Evolutionary conservation across 2,797 vertebrate species (phyloP).

Genomic region (Iguana delicatissima): DNA sequence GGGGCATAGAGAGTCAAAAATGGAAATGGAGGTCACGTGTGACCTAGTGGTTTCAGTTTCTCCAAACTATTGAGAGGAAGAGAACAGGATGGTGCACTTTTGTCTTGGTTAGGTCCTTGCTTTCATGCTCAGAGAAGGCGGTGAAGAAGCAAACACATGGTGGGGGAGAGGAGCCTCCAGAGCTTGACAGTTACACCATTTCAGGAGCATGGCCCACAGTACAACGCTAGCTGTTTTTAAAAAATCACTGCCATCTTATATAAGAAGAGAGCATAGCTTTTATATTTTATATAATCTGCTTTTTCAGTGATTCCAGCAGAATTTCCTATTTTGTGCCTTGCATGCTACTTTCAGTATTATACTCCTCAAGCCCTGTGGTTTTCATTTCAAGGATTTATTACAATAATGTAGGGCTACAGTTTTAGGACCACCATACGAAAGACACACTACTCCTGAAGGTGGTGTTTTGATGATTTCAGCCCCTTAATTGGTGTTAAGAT

Average conservation of each 20-base stretch:
- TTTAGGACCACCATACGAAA: background rate
- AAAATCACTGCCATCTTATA: background rate
- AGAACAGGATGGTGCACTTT: background rate
- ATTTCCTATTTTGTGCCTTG: background rate
- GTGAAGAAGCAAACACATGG: background rate
- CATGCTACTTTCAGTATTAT: background rate
- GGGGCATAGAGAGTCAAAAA: too few relatives aligned
- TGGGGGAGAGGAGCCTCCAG: background rate
- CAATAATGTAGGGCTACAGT: background rate
- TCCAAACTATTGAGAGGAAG: background rate
- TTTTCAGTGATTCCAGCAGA: background rate
- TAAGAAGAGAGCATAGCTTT: background rate
- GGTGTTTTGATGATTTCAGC: background rate
- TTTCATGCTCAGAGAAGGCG: background rate
- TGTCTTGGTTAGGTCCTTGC: background rate
- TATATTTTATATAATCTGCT: background rate
- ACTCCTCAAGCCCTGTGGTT: background rate
- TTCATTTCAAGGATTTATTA: background rate
- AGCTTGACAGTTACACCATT: background rate
- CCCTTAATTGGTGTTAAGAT: slow-evolving; percentile 3
- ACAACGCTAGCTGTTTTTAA: too few relatives aligned
- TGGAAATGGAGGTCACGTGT: too few relatives aligned
- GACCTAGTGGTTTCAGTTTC: too few relatives aligned
- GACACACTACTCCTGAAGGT: background rate
- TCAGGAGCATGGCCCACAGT: too few relatives aligned